phyloP scores from a whole-genome alignment of 2,888 invertebrate species.

The Psylliodes chrysocephalus region DNA sequence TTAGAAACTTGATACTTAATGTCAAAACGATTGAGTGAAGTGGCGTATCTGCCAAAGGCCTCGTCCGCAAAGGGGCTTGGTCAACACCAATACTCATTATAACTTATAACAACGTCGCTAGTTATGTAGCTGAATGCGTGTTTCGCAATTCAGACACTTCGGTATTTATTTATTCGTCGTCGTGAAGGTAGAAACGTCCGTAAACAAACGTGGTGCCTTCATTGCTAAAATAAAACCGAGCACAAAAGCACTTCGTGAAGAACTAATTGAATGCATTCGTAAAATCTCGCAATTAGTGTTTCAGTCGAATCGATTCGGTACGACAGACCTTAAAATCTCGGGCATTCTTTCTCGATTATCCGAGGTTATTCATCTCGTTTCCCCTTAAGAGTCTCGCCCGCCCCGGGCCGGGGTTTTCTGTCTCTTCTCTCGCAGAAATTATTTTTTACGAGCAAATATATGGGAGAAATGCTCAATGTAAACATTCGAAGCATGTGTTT shows the following conservation, averaged over 20 bases:
- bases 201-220: constrained; percentile 22
- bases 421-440: neutral
- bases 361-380: constrained; percentile 6
- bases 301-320: constrained; percentile 23
- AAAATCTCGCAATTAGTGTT: constrained; percentile 21
- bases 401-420: neutral
- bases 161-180: constrained; percentile 37
- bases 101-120: constrained; percentile 29
- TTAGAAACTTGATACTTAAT: too few relatives aligned
- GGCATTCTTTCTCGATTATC: constrained; percentile 18
- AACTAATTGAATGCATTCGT: constrained; percentile 22
- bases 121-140: constrained; percentile 29
- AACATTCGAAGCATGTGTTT: neutral
- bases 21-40: neutral
- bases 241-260: constrained; percentile 21
- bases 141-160: constrained; percentile 37
- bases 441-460: neutral
- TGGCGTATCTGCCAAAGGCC: constrained; percentile 19
- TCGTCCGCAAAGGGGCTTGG: constrained; percentile 33
- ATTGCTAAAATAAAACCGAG: constrained; percentile 19
- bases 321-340: constrained; percentile 2
- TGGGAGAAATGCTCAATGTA: neutral
- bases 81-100: constrained; percentile 31
- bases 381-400: constrained; percentile 5
- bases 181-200: constrained; percentile 29